Evolutionary conservation across 2,797 vertebrate genomes (phyloP).

Genomic region (Rhyacichthys aspro): DNA sequence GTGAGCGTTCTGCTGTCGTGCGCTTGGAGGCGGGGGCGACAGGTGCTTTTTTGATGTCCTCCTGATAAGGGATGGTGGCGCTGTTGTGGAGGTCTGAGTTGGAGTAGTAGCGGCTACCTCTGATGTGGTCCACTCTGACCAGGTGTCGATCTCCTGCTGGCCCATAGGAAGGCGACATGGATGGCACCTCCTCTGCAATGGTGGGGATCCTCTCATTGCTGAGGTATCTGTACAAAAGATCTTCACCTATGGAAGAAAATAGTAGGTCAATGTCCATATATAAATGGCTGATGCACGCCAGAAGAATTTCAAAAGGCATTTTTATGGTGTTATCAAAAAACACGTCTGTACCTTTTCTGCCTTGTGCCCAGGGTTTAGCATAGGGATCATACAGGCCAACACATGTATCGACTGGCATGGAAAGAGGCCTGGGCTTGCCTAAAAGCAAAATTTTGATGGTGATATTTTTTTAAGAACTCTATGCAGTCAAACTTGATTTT

Average conservation of each 20-base stretch:
- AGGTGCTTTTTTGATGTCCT: conserved; percentile 84
- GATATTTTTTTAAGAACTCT: background rate
- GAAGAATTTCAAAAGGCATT: too few species aligned
- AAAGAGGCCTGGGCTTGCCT: conserved; percentile 93
- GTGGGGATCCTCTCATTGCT: conserved; percentile 93
- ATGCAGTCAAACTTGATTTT: background rate
- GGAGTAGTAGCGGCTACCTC: conserved; percentile 86
- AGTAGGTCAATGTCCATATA: background rate
- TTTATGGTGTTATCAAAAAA: too few species aligned
- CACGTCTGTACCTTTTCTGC: conserved; percentile 83
- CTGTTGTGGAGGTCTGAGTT: conserved; percentile 90
- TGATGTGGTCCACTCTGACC: conserved; percentile 86
- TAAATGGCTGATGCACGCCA: background rate
- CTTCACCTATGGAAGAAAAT: conserved; percentile 79
- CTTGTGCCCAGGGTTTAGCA: conserved; percentile 84
- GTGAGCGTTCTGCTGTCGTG: conserved; percentile 85
- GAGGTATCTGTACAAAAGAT: conserved; percentile 90
- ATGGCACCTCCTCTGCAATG: conserved; percentile 86
- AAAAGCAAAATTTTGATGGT: conserved; percentile 8
- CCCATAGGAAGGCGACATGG: conserved; percentile 75
- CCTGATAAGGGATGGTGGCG: conserved; percentile 91
- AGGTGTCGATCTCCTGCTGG: conserved; percentile 82
- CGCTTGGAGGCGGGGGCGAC: conserved; percentile 79
- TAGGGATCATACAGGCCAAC: conserved; percentile 85
- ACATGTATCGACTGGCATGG: conserved; percentile 93